phyloP scores from a whole-genome alignment of 2,888 invertebrate species.

The Callyntrura guangdongensis region DNA sequence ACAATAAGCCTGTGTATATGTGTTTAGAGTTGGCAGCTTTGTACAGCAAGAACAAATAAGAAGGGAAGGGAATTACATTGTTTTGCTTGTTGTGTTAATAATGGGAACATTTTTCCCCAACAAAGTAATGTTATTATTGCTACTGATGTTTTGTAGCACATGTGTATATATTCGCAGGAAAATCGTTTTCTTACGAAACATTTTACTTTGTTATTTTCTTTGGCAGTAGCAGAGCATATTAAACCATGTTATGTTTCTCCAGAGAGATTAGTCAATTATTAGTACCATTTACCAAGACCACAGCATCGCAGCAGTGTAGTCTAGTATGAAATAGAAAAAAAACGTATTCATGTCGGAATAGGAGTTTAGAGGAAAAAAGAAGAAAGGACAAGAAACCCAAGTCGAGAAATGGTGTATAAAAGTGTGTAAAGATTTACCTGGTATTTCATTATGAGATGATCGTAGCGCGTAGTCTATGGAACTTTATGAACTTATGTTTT shows the following conservation, averaged over 20 bases:
- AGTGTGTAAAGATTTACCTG: neutral
- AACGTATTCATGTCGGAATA: neutral
- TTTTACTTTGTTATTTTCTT: neutral
- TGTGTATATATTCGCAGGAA: too few relatives aligned
- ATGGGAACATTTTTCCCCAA: conserved; percentile 8
- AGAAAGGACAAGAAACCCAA: too few relatives aligned
- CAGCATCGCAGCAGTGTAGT: too few relatives aligned
- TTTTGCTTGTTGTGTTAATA: conserved; percentile 7
- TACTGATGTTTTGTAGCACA: too few relatives aligned
- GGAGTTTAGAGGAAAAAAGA: neutral
- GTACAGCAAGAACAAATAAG: neutral
- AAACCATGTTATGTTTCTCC: conserved; percentile 50
- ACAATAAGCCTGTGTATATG: too few relatives aligned
- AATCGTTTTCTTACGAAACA: too few relatives aligned
- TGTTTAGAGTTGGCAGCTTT: neutral
- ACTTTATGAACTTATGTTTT: neutral
- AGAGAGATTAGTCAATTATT: conserved; percentile 69
- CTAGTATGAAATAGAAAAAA: too few relatives aligned
- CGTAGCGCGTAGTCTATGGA: neutral
- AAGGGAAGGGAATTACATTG: neutral
- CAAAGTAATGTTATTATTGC: neutral
- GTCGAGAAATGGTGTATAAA: neutral
- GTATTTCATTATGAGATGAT: neutral
- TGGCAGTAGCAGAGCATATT: neutral
- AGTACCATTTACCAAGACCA: neutral